Base-by-base conservation (phyloP, 1,140 invertebrate species). In the Sinella curviseta region DNA sequence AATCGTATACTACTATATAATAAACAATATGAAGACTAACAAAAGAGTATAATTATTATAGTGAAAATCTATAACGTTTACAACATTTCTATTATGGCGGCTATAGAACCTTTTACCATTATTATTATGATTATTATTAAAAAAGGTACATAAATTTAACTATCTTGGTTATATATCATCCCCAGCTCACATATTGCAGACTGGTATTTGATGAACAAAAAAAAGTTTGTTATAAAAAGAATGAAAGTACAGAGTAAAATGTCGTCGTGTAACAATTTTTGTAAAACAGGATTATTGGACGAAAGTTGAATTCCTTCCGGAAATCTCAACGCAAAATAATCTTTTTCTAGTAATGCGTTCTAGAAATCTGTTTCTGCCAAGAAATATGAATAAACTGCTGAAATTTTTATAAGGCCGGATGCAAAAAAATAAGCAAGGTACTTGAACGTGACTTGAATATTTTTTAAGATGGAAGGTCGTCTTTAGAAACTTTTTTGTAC, bases 361-460 rank as follows among this genome's bases (percentile, higher is more conserved):
- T n/a, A n/a, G n/a, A n/a, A n/a, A n/a, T n/a, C n/a, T 48, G 39
- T 48, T 48, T 48, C 39, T 20, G 20, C 39, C 20, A 48, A 48
- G 39, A 48, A 48, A 48, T 48, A 48, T n/a, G n/a, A n/a, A 60
- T 24, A 26, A 60, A 17, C 55, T 17, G 3, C 55, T 26, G n/a
- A 60, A 26, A 60, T n/a, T n/a, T n/a, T n/a, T n/a, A 60, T 14
- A 70, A 70, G 65, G 65, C 12, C 26, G n/a, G 3, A n/a, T n/a
- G n/a, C n/a, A n/a, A 70, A 30, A 70, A 70, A 17, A 16, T 33
- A 70, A 70, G 65, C 65, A 70, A 70, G 65, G 65, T 70, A 70
- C 65, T 70, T 70, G 31, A 31, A 70, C 8, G 65, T 70, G 65
- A 70, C 65, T 70, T 70, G 8, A 24, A 70, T 2, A 31, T 4